These are phyloP conservation scores for Neoarius graeffei DNA, from an alignment of 2,113 vertebrate genomes.

Conservation along the genomic window DNA sequence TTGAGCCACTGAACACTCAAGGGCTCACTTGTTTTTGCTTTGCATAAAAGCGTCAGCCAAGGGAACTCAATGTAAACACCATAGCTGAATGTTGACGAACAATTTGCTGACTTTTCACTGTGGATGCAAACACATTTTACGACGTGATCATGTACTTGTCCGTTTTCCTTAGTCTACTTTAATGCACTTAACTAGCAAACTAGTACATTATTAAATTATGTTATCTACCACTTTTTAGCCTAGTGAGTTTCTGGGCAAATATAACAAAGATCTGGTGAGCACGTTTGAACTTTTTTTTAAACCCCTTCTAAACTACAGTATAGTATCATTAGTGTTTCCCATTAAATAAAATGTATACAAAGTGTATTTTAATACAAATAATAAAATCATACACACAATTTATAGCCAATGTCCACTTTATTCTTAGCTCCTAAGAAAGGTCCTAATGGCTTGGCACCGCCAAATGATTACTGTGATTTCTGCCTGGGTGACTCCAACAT, in stretches of 20 bases:
- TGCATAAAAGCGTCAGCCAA: not conserved
- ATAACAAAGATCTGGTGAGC: not conserved
- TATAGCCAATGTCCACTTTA: not conserved
- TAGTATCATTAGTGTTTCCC: not conserved
- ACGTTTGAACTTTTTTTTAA: not conserved
- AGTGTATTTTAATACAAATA: not conserved
- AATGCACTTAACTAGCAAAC: not conserved
- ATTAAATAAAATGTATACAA: not conserved
- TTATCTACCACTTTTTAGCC: not conserved
- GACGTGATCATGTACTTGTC: not conserved
- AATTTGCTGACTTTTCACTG: not conserved
- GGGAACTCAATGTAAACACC: not conserved
- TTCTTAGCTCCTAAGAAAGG: constrained; percentile 86
- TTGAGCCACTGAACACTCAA: not conserved
- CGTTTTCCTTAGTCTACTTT: not conserved
- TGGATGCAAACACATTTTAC: not conserved
- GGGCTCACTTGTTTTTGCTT: not conserved
- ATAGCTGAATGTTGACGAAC: not conserved
- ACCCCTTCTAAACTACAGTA: not conserved
- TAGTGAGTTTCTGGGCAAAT: not conserved
- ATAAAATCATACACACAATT: not conserved
- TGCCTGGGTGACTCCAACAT: constrained; percentile 94
- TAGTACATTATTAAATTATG: not conserved
- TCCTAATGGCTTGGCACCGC: constrained; percentile 87
- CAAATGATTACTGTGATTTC: constrained; percentile 98